Base-by-base conservation (phyloP, 2,888 invertebrate species). In the Erebia epiphron region DNA sequence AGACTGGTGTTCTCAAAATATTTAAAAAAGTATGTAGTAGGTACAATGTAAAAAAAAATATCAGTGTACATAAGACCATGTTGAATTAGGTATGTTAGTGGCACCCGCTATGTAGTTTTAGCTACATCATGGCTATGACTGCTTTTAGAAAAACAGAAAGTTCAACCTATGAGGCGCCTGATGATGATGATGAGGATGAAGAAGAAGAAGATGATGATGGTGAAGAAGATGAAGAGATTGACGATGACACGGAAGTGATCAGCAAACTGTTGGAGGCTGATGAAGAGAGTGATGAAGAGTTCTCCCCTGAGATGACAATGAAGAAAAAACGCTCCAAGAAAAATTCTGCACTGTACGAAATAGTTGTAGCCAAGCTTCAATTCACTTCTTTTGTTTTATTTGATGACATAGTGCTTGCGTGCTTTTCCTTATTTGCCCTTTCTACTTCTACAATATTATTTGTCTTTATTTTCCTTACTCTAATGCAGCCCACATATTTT, bases 191-290 rank as follows among this genome's bases (percentile, higher is more conserved):
- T 76, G 66, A 66, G 1, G 66, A 66, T 21, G 66, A 79, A 18
- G 85, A 85, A 35, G 79, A 76, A 49, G 73, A 67, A 1, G 74
- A 73, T 11, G 76, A 75, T 61, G 79, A 79, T 46, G 46, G 13
- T 73, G 81, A 80, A 69, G 79, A 80, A 50, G 46, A 46, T 73
- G 81, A 80, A 69, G 79, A 80, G 54, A 79, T 79, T 61, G 80
- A 92, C 76, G 91, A 91, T 79, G 91, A 90, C 61, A 85, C 88
- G 0, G 90, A 90, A 71, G 88, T 91, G 8, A 90, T 91, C 75
- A 90, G 87, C 76, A 90, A 90, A 73, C 78, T 91, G n/a, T 75
- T 89, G 16, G 88, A 91, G 69, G 90, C 86, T 0, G 91, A 91
- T 56, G 88, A 79, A 65, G 81, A 80, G 9, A 74, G 74, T 16